Evolutionary conservation across 53 echinoderm and acorn worm genomes (phyloP).

Genomic region (Mesocentrotus franciscanus): DNA sequence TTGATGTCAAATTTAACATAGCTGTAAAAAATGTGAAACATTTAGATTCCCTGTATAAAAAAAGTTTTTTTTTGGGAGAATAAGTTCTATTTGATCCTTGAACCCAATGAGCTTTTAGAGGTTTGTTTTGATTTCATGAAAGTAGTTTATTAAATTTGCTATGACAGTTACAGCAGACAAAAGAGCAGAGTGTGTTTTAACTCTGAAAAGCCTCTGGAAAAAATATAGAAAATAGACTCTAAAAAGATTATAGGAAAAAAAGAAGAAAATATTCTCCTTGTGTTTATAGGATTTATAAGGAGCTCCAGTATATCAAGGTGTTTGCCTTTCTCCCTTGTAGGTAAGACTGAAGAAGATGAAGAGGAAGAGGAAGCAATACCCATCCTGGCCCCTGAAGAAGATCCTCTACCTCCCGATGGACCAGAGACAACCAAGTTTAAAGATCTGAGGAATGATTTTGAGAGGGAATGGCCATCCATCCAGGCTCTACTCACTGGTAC

Average conservation of each 20-base stretch:
- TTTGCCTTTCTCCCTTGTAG: background rate
- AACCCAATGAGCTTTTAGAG: too few relatives aligned
- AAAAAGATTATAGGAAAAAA: too few relatives aligned
- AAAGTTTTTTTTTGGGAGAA: too few relatives aligned
- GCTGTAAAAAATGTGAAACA: too few relatives aligned
- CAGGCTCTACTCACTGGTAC: conserved; percentile 93
- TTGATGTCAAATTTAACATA: too few relatives aligned
- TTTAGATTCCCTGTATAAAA: too few relatives aligned
- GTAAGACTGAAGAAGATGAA: conserved; percentile 59
- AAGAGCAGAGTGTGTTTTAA: background rate
- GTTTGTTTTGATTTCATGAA: too few relatives aligned
- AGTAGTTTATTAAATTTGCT: too few relatives aligned
- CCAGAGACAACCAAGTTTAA: conserved; percentile 91
- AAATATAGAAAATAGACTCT: background rate
- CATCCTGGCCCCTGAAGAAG: conserved; percentile 71
- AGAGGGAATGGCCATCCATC: conserved; percentile 95
- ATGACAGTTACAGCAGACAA: background rate
- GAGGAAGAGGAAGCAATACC: conserved; percentile 75
- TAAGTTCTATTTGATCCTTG: too few relatives aligned
- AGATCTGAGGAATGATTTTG: conserved; percentile 87
- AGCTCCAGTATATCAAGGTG: background rate
- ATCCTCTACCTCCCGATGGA: conserved; percentile 94
- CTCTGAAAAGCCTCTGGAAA: background rate
- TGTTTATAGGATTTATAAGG: too few relatives aligned
- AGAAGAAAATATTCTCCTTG: too few relatives aligned